These are phyloP conservation scores for Phrynocephalus guinanensis DNA, from an alignment of 2,797 vertebrate species.

Conservation along the genomic window DNA sequence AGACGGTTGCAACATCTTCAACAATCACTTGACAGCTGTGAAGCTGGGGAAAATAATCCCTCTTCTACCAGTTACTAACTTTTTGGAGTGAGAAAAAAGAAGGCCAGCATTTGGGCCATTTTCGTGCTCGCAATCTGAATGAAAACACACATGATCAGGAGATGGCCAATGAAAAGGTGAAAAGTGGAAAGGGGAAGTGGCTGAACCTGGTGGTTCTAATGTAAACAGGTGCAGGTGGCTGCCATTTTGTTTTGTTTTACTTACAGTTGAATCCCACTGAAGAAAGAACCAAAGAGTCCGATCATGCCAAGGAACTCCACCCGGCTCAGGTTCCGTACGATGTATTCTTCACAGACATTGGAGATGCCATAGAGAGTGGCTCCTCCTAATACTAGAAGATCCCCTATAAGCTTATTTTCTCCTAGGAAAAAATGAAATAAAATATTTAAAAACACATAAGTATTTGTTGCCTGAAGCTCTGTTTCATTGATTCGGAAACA, in stretches of 20 bases:
- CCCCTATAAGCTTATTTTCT: constrained; percentile 92
- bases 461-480: not conserved
- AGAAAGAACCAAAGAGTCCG: constrained; percentile 95
- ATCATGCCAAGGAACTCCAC: constrained; percentile 97
- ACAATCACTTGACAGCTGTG: not conserved
- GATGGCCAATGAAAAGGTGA: not conserved
- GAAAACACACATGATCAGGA: not conserved
- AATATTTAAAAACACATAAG: constrained; percentile 41
- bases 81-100: not conserved
- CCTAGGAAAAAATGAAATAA: constrained; percentile 75
- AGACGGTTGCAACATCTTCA: not conserved
- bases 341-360: constrained; percentile 93
- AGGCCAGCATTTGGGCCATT: not conserved
- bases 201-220: not conserved
- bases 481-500: not conserved
- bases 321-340: constrained; percentile 91
- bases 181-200: not conserved
- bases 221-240: not conserved
- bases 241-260: constrained; percentile 67
- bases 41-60: not conserved
- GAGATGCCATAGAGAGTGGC: constrained; percentile 92
- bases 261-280: constrained; percentile 97
- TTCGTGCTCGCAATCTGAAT: not conserved
- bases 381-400: constrained; percentile 91
- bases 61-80: not conserved